Base-by-base conservation (phyloP, 2,888 invertebrate species). In the Gymnosoma rotundatum region DNA sequence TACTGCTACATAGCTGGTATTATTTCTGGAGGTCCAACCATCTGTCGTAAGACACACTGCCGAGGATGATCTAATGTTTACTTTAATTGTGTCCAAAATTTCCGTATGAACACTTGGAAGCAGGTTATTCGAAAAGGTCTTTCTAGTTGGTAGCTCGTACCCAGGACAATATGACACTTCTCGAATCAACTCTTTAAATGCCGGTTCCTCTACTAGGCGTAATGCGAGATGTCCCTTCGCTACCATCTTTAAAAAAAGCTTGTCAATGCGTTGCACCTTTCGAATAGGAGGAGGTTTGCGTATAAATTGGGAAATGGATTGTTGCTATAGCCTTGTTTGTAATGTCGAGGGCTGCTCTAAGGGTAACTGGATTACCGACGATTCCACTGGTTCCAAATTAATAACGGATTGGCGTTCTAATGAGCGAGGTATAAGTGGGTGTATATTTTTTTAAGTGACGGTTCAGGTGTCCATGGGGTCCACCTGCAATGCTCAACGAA, bases 21-120 rank as follows among this genome's bases (percentile, higher is more conserved):
- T 58, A 0, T 25, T 52, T 36, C 25, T 56, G 0, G 76, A 80
- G 1, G 80, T 85, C 85, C 85, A 85, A 2, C 64, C 61, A 61
- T 75, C 70, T 32, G 64, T 56, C 3, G 74, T 74, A 6, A 52
- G 38, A 42, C 78, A 78, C 6, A 78, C 72, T 50, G 67, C 69
- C 1, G 21, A 2, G 12, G 25, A 66, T 14, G 20, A n/a, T 6
- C 36, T 48, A 20, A 76, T 36, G 12, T 48, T 48, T 1, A 2
- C 2, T 70, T 70, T 70, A 0, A 70, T 32, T 14, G 1, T 12
- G 21, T 70, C 52, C 0, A 72, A 6, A 9, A 72, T 50, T 60
- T 76, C 48, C 20, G 16, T 21, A 8, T 45, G 42, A n/a, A 42
- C n/a, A 56, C 21, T 70, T 54, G 67, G 38, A 5, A 67, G 54